A percentile compares a stretch with the other conserved stretches of the same genome.
Evolutionary conservation across 2,113 vertebrate genomes (phyloP).

Genomic region (Arvicanthis niloticus): DNA sequence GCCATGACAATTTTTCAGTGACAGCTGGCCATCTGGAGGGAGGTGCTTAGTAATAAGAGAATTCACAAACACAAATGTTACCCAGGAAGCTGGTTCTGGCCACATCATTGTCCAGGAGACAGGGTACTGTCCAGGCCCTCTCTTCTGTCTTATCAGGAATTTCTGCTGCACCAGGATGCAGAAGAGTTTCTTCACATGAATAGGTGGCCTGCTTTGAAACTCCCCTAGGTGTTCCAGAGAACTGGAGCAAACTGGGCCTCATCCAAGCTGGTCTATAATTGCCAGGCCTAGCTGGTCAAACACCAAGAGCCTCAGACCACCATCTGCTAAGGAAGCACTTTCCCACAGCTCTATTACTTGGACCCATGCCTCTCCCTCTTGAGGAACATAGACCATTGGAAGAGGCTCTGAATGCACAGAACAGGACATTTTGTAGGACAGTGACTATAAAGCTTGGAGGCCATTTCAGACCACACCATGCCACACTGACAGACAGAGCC

Average conservation of each 20-base stretch:
- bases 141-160: not conserved
- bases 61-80: not conserved
- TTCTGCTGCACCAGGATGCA: not conserved
- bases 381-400: not conserved
- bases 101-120: not conserved
- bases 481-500: not conserved
- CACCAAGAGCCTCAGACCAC: too few relatives aligned
- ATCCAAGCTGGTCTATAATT: not conserved
- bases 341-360: fast-evolving
- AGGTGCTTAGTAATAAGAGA: not conserved
- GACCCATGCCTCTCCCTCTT: fast-evolving
- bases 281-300: not conserved
- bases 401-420: not conserved
- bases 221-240: constrained; percentile 70
- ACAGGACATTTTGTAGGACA: not conserved
- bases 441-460: not conserved
- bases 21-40: not conserved
- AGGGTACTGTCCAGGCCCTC: not conserved
- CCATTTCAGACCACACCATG: not conserved
- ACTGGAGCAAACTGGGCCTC: not conserved
- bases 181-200: constrained; percentile 41
- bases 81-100: not conserved
- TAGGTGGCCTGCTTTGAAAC: constrained; percentile 1
- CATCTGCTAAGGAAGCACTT: not conserved
- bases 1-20: not conserved